Evolutionary conservation across 1,140 invertebrate species (phyloP).

Genomic region (Temnothorax curvispinosus): DNA sequence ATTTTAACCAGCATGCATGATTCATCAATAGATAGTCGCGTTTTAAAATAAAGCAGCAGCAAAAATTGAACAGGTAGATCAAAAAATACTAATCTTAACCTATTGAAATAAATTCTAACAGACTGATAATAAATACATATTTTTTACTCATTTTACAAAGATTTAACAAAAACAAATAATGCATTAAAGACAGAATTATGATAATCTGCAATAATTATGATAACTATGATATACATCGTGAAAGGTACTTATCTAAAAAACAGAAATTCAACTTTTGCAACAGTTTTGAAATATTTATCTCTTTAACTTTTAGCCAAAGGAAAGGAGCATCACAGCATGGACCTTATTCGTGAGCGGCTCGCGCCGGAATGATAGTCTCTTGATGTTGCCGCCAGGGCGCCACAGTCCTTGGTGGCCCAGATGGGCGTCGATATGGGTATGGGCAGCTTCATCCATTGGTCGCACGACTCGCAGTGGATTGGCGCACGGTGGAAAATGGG

Average conservation of each 20-base stretch:
- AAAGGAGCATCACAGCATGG: constrained; percentile 25
- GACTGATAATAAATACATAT: neutral
- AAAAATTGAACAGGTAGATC: neutral
- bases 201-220: neutral
- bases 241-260: neutral
- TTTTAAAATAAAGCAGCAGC: neutral
- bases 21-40: neutral
- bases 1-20: neutral
- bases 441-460: constrained; percentile 65
- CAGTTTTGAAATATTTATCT: neutral
- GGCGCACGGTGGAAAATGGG: constrained; percentile 62
- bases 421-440: constrained; percentile 64
- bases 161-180: neutral
- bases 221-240: no score
- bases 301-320: neutral
- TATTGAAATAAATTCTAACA: neutral
- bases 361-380: constrained; percentile 80
- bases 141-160: neutral
- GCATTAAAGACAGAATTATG: neutral
- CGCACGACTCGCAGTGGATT: constrained; percentile 67
- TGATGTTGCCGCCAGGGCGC: constrained; percentile 76
- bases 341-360: constrained; percentile 71
- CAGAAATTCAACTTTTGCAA: neutral
- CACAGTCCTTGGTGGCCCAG: constrained; percentile 74
- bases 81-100: neutral